Evolutionary conservation across 2,888 invertebrate genomes (phyloP).

Genomic region (Coronaproctus castanopsis): DNA sequence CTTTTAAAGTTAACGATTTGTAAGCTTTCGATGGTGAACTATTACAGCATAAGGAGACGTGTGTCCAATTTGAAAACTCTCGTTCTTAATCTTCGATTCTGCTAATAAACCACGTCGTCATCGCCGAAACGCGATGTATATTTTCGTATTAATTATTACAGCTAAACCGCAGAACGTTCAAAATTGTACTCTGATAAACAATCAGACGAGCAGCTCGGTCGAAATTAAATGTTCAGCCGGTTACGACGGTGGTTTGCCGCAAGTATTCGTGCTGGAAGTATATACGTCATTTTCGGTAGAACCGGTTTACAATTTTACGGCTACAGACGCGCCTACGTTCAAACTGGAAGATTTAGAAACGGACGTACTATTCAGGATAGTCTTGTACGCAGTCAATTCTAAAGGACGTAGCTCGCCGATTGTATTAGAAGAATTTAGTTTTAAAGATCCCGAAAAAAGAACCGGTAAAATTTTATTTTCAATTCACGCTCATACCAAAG

Average conservation of each 20-base stretch:
- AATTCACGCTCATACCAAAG: not conserved
- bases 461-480: conserved; percentile 37
- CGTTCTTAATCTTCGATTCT: too few species aligned
- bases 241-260: conserved; percentile 73
- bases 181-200: conserved; percentile 56
- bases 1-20: too few species aligned
- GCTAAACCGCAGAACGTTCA: conserved; percentile 62
- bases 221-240: conserved; percentile 70
- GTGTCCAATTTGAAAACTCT: too few species aligned
- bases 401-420: conserved; percentile 68
- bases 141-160: too few species aligned
- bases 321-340: conserved; percentile 39
- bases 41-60: too few species aligned
- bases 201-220: conserved; percentile 27
- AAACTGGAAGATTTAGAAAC: conserved; percentile 30
- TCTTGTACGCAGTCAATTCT: conserved; percentile 62
- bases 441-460: conserved; percentile 67
- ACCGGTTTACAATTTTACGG: conserved; percentile 46
- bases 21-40: too few species aligned
- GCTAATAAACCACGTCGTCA: too few species aligned
- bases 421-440: conserved; percentile 63
- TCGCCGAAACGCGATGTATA: too few species aligned
- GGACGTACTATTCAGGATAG: conserved; percentile 42
- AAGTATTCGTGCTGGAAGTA: conserved; percentile 64
- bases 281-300: conserved; percentile 52